Evolutionary conservation across 2,888 invertebrate genomes (phyloP).

Genomic region (Corbicula japonica): DNA sequence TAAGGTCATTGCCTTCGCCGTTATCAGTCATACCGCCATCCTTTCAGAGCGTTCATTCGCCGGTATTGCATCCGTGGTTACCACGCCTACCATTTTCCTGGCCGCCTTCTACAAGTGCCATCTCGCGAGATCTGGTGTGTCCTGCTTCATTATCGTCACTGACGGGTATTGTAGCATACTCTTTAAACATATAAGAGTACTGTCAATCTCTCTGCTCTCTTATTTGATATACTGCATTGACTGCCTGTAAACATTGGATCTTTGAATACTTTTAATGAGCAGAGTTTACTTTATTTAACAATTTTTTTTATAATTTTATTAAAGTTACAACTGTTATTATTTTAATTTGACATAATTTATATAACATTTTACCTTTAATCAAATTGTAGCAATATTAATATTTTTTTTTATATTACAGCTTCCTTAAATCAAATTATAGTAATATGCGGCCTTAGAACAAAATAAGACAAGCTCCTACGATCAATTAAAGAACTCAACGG

Average conservation of each 20-base stretch:
- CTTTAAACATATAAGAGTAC: too few species aligned
- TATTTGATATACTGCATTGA: conserved; percentile 14
- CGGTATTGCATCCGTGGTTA: conserved; percentile 75
- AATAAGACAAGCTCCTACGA: background rate
- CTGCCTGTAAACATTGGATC: conserved; percentile 13
- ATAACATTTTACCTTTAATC: too few species aligned
- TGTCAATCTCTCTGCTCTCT: too few species aligned
- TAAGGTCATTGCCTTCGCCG: conserved; percentile 64
- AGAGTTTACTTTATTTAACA: background rate
- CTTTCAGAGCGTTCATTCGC: conserved; percentile 64
- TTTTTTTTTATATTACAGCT: too few species aligned
- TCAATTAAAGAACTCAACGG: background rate
- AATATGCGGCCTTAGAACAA: too few species aligned
- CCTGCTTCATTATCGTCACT: conserved; percentile 26
- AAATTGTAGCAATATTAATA: too few species aligned
- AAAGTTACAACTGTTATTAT: background rate
- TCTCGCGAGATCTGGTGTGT: too few species aligned
- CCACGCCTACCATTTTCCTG: conserved; percentile 70
- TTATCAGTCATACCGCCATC: conserved; percentile 61
- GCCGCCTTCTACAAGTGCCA: conserved; percentile 60
- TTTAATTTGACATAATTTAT: too few species aligned
- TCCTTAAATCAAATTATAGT: too few species aligned
- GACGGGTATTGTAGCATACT: conserved; percentile 12
- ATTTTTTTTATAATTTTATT: background rate
- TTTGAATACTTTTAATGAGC: background rate